A percentile compares a stretch with the other conserved stretches of the same genome.
These are phyloP conservation scores for Plagodis pulveraria DNA, from an alignment of 2,888 invertebrate species.

Conservation along the genomic window DNA sequence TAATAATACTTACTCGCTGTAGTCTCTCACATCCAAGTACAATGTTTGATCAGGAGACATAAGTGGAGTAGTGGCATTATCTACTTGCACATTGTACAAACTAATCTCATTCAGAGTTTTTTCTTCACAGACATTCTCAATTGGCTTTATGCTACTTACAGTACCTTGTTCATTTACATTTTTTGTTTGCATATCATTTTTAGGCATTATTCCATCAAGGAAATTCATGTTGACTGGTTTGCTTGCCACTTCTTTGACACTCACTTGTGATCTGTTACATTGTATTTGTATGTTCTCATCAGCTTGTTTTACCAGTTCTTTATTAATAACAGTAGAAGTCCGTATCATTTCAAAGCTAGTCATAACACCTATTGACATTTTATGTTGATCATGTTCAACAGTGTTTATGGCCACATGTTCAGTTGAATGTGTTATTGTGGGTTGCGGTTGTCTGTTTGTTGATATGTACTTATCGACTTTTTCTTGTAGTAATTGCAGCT, in stretches of 20 bases:
- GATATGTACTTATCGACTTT: constrained; percentile 86
- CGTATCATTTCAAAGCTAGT: constrained; percentile 88
- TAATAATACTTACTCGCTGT: constrained; percentile 70
- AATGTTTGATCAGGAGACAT: constrained; percentile 78
- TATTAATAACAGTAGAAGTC: constrained; percentile 77
- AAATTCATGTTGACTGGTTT: constrained; percentile 69
- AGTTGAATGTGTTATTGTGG: constrained; percentile 54
- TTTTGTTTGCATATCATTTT: constrained; percentile 34
- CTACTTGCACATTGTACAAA: constrained; percentile 74
- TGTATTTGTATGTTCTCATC: constrained; percentile 71
- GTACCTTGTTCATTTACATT: constrained; percentile 6
- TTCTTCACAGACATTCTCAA: constrained; percentile 57
- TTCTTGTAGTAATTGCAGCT: constrained; percentile 86
- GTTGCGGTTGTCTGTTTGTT: constrained; percentile 47
- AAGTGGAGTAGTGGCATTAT: constrained; percentile 75
- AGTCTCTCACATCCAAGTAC: constrained; percentile 77
- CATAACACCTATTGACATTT: constrained; percentile 89
- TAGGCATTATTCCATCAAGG: constrained; percentile 72
- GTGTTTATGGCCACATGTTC: constrained; percentile 64
- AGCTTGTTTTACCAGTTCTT: constrained; percentile 64
- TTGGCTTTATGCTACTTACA: constrained; percentile 21
- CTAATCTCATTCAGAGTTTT: constrained; percentile 78
- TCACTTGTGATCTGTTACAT: constrained; percentile 73
- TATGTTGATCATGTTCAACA: constrained; percentile 71
- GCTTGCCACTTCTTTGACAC: constrained; percentile 69